Evolutionary conservation across 2,888 invertebrate species (phyloP).

Genomic region (Lordiphosa fenestrarum): DNA sequence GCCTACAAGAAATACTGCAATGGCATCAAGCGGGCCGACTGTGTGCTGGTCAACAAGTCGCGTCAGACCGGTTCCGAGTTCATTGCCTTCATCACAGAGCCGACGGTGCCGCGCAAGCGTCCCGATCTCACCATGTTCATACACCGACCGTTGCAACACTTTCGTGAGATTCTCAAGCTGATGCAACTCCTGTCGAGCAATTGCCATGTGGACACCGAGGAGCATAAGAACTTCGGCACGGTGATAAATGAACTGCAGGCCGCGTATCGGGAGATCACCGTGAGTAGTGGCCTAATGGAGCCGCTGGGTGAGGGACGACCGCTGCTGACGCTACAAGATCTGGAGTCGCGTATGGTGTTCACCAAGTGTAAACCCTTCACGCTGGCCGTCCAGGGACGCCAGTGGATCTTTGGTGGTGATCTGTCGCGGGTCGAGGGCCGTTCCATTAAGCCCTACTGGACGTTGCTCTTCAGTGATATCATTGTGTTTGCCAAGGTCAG

Average conservation of each 20-base stretch:
- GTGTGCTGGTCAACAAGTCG: slow-evolving; percentile 89
- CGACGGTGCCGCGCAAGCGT: slow-evolving; percentile 89
- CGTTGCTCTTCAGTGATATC: slow-evolving; percentile 90
- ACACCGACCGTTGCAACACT: slow-evolving; percentile 92
- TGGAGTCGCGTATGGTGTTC: slow-evolving; percentile 93
- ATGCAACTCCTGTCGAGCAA: slow-evolving; percentile 82
- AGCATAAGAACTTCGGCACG: slow-evolving; percentile 79
- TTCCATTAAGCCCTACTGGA: slow-evolving; percentile 91
- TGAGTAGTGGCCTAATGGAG: slow-evolving; percentile 92
- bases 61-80: slow-evolving; percentile 89
- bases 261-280: slow-evolving; percentile 90
- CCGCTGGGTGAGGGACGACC: slow-evolving; percentile 91
- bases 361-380: slow-evolving; percentile 95
- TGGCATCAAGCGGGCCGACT: slow-evolving; percentile 92
- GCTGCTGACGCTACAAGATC: slow-evolving; percentile 89
- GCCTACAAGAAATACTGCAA: slow-evolving; percentile 91
- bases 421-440: slow-evolving; percentile 91
- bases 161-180: slow-evolving; percentile 84
- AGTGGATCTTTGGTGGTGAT: slow-evolving; percentile 95
- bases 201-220: slow-evolving; percentile 80
- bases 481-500: slow-evolving; percentile 93
- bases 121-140: slow-evolving; percentile 92
- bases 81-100: slow-evolving; percentile 89
- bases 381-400: slow-evolving; percentile 89
- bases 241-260: slow-evolving; percentile 82